Evolutionary conservation across 1,140 invertebrate genomes (phyloP), one percentile per base, ranked within the genome.

Genomic region (Aricia agestis): DNA sequence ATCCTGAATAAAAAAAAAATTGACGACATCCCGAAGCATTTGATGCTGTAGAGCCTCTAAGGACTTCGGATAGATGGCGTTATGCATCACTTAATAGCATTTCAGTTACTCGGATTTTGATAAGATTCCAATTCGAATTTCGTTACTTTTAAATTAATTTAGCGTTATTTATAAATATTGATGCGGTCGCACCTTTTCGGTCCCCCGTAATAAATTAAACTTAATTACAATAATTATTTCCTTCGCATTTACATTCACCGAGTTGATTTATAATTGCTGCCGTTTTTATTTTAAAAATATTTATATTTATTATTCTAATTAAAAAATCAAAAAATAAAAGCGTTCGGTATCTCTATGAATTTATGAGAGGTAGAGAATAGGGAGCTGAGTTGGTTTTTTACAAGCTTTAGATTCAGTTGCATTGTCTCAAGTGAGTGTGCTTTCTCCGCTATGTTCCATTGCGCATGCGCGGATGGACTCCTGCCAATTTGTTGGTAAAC

Each of bases 41-140:
- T 83, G 86, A 79, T 84, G 61, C 52, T 73, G 73, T 78, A 91
- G 86, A 91, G 82, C 89, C 89, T 91, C 89, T 82, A 79, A 85
- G 83, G 86, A 88, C 86, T 85, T 87, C 73, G 82, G 84, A 86
- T 90, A 91, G 89, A 91, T 91, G 89, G 89, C 89, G 89, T 85
- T 89, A 89, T 78, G 81, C 81, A 84, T 76, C 81, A 79, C 74
- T 70, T 87, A 85, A 85, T 87, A 72, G 79, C 77, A 57, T 67
- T 68, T 18, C 42, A 58, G 57, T 59, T 69, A 1, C 18, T 52
- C 45, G 2, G 45, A 52, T 52, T 52, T 52, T 52, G 45, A 52
- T 52, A 52, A 52, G 45, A 52, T 52, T 52, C 42, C 11, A 52
- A 52, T 52, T 52, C 9, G 45, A 52, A 9, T 52, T 52, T 52